Evolutionary conservation across 2,797 vertebrate species (phyloP), one percentile per base, ranked within the genome.

Genomic region (Fratercula arctica): DNA sequence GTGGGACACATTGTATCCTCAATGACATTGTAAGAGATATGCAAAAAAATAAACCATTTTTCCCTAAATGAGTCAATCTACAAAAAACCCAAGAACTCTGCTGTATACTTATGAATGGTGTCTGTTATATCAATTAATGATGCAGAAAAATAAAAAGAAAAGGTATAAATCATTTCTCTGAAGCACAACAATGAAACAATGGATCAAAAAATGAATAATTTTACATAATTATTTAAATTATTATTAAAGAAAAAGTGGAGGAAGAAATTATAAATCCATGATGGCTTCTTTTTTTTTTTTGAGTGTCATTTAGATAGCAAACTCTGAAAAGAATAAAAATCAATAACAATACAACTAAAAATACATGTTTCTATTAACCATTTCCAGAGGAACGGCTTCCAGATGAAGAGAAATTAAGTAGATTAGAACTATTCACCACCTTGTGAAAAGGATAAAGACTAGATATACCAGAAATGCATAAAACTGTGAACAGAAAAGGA

Each of bases 181-280:
- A 93, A 74, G 3, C 24, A 16, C 7, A 59, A 79, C 73, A 26
- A 57, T 6, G 13, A 85, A 85, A 57, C 2, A 61, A 20, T 50
- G 4, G 10, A 81, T 61, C 0, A 37, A 87, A 63, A 67, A 41
- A 4, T 7, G 0, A 48, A 31, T 46, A 14, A 9, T 37, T 79
- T 53, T 2, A 84, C 80, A 75, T 35, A 70, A 43, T 64, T 70
- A 31, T 39, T 10, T 83, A 37, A 45, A 45, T 45, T 18, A 23
- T 46, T 39, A 33, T 81, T 70, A 23, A 75, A 66, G 10, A 46
- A 90, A 77, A 61, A 17, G 5, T 16, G 1, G 7, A 18, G 5
- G 3, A 6, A 16, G 5, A 5, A n/a, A 23, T 20, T 14, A 63
- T 41, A 37, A 60, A 61, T n/a, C 4, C 2, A 13, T 51, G 1